phyloP scores from a whole-genome alignment of 2,888 invertebrate genomes.

The Nomada goodeniana region DNA sequence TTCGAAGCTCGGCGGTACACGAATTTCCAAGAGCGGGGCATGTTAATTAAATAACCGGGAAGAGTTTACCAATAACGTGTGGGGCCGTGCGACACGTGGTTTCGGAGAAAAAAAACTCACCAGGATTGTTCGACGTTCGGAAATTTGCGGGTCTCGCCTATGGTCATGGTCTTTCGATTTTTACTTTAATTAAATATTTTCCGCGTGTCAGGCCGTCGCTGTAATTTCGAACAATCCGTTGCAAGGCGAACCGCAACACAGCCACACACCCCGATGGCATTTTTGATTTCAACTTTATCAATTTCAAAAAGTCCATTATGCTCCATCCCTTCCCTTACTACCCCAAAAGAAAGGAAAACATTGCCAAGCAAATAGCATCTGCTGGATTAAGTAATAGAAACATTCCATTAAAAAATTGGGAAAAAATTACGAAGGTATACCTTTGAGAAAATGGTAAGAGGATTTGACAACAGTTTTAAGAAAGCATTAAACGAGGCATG shows the following conservation, averaged over 20 bases:
- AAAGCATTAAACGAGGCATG: constrained; percentile 44
- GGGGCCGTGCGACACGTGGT: constrained; percentile 66
- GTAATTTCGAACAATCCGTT: constrained; percentile 45
- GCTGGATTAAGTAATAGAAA: constrained; percentile 18
- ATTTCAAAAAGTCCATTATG: constrained; percentile 22
- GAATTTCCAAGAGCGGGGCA: constrained; percentile 48
- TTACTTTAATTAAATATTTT: constrained; percentile 83
- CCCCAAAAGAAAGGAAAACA: not conserved
- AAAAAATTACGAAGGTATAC: constrained; percentile 22
- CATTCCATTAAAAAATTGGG: not conserved
- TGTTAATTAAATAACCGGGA: constrained; percentile 79
- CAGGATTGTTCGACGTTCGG: constrained; percentile 69
- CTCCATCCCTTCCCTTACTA: not conserved
- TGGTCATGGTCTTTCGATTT: constrained; percentile 80
- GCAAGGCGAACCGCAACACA: constrained; percentile 53
- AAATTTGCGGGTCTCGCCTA: constrained; percentile 72
- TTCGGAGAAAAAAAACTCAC: constrained; percentile 66
- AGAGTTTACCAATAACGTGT: constrained; percentile 76
- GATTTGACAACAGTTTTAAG: constrained; percentile 59
- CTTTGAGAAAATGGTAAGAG: constrained; percentile 50
- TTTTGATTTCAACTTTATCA: constrained; percentile 43
- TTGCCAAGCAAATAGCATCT: not conserved
- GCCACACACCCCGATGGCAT: constrained; percentile 54
- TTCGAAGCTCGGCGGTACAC: not conserved
- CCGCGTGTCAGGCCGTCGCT: constrained; percentile 55